phyloP scores from a whole-genome alignment of 2,797 vertebrate species.

The Liasis olivaceus region DNA sequence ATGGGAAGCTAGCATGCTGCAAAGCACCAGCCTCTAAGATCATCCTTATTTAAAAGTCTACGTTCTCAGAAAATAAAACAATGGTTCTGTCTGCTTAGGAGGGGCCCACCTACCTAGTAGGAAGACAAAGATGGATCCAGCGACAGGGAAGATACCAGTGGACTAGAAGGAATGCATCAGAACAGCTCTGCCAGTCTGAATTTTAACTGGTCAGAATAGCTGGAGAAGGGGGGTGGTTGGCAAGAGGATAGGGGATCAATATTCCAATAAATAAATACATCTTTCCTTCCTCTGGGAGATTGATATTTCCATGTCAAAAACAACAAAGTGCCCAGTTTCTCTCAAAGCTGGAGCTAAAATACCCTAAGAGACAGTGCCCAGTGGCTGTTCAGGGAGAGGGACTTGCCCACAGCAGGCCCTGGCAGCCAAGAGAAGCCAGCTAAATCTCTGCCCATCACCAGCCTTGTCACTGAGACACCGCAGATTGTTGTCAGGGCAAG shows the following conservation, averaged over 20 bases:
- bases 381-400: neutral
- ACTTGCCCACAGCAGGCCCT: neutral
- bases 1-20: neutral
- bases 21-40: neutral
- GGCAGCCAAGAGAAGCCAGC: neutral
- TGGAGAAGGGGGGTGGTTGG: neutral
- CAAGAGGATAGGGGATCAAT: neutral
- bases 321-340: neutral
- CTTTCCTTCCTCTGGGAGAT: neutral
- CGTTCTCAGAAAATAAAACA: neutral
- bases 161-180: neutral
- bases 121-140: neutral
- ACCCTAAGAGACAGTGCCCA: neutral
- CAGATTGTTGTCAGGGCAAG: neutral
- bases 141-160: neutral
- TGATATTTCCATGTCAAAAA: neutral
- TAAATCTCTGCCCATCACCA: neutral
- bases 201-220: neutral
- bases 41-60: neutral
- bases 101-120: neutral
- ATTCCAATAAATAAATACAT: neutral
- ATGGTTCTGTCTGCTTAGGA: neutral
- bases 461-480: neutral
- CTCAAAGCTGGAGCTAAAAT: neutral
- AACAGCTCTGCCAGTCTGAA: neutral